Base-by-base conservation (phyloP, 1,140 invertebrate genomes). In the Anastrepha ludens region DNA sequence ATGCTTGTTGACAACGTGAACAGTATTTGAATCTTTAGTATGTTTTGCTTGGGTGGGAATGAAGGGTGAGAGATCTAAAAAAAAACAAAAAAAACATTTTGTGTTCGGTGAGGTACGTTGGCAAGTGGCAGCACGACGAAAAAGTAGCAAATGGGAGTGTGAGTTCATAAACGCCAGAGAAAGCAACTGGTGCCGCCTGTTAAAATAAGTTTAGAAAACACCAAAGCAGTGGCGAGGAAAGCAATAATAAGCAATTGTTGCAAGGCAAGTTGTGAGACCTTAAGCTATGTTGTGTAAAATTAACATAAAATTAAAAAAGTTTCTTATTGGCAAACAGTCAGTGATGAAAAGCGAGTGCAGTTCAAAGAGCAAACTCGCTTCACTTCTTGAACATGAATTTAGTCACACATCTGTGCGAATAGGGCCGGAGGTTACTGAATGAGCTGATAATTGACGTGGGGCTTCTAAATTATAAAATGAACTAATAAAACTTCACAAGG, bases 251-350 rank as follows among this genome's bases (percentile, higher is more conserved):
- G 29, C 64, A 67, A 67, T 39, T 67, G 64, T 67, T 67, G n/a
- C n/a, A 29, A 64, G 5, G 11, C 20, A 67, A 5, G 20, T 67
- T 20, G 64, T 11, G 29, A 67, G 74, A 29, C 17, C 4, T 62
- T 81, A 55, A 17, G 4, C 15, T 55, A 58, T 13, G 9, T 47
- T 74, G 67, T 39, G 67, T 44, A 74, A 74, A 55, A 81, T 81
- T 81, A 81, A 55, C 74, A 81, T 81, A 81, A 81, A 55, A 81
- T 81, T 81, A 81, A 81, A 81, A 81, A 81, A 81, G 74, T 81
- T 81, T 81, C 17, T 4, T 15, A 29, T 47, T 11, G 15, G n/a
- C 44, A 47, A 74, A 74, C 29, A 67, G 65, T 41, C 65, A 41
- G 65, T 9, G 29, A 39, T 29, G 29, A 29, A 29, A 3, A 29